phyloP scores from a whole-genome alignment of 2,797 vertebrate genomes.

The Eutrigla gurnardus region DNA sequence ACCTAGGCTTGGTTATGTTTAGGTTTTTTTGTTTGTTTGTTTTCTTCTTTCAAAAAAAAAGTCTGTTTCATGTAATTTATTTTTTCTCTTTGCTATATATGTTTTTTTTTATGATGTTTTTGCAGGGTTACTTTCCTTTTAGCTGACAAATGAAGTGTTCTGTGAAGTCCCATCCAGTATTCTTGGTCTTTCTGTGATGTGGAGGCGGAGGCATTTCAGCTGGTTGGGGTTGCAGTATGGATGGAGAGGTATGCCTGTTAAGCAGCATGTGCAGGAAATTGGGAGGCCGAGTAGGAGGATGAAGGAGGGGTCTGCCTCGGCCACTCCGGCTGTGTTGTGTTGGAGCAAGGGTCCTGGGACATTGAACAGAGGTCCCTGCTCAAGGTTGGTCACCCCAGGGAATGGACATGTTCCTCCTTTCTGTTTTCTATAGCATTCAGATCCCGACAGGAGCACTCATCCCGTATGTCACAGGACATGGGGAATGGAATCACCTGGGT shows the following conservation, averaged over 20 bases:
- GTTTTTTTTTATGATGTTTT: constrained; percentile 43
- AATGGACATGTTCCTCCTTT: constrained; percentile 80
- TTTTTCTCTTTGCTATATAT: constrained; percentile 63
- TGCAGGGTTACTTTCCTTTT: constrained; percentile 72
- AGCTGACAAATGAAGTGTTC: constrained; percentile 68
- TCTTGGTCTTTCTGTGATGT: constrained; percentile 61
- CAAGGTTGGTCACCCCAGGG: constrained; percentile 81
- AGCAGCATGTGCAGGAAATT: constrained; percentile 86
- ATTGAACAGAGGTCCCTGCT: constrained; percentile 57
- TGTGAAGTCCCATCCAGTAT: constrained; percentile 64
- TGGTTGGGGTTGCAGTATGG: constrained; percentile 87
- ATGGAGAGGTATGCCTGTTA: constrained; percentile 86
- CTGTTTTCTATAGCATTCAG: constrained; percentile 92
- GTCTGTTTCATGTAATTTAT: constrained; percentile 36
- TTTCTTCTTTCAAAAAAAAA: constrained; percentile 64
- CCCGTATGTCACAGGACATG: constrained; percentile 93
- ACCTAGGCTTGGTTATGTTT: constrained; percentile 79
- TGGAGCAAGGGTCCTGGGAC: constrained; percentile 63
- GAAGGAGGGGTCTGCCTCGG: constrained; percentile 78
- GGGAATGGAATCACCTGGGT: constrained; percentile 95
- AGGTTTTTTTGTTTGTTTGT: constrained; percentile 51
- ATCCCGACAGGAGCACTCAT: constrained; percentile 95
- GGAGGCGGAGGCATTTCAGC: constrained; percentile 81
- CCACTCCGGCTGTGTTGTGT: constrained; percentile 77
- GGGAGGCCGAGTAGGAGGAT: constrained; percentile 64